Evolutionary conservation across 2,888 invertebrate genomes (phyloP).

Genomic region (Leistus spinibarbis): DNA sequence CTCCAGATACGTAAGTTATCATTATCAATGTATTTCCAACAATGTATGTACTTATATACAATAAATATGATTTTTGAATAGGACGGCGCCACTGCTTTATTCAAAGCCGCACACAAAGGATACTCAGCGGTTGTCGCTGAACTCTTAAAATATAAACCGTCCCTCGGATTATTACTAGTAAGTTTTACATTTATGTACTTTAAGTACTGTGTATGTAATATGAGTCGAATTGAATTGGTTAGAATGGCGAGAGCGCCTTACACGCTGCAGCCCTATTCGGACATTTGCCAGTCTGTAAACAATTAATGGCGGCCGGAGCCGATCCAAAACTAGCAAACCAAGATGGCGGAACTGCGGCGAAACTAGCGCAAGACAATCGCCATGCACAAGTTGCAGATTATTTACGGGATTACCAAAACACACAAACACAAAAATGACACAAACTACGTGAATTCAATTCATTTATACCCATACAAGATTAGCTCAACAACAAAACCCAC

Average conservation of each 20-base stretch:
- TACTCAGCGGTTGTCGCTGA: conserved; percentile 86
- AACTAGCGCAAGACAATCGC: conserved; percentile 65
- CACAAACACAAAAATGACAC: conserved; percentile 45
- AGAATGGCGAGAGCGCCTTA: conserved; percentile 92
- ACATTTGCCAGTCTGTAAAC: conserved; percentile 77
- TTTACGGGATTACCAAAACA: conserved; percentile 50
- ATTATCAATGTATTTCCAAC: background rate
- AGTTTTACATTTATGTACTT: conserved; percentile 50
- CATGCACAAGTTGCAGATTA: conserved; percentile 64
- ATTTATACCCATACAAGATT: conserved; percentile 41
- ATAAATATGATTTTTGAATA: conserved; percentile 51
- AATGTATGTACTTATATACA: conserved; percentile 25
- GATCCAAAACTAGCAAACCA: conserved; percentile 73
- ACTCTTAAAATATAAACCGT: conserved; percentile 81
- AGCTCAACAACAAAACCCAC: background rate
- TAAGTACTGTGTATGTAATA: background rate
- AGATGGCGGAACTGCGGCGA: conserved; percentile 71
- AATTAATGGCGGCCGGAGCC: conserved; percentile 73
- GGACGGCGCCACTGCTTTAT: conserved; percentile 93
- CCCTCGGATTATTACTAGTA: conserved; percentile 81
- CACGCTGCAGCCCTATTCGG: conserved; percentile 93
- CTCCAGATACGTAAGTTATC: conserved; percentile 71
- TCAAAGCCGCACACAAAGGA: conserved; percentile 95
- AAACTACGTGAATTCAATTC: conserved; percentile 46
- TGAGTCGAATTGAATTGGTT: conserved; percentile 39